These are phyloP conservation scores for Drosophila affinis DNA, from an alignment of 2,888 invertebrate genomes.

Conservation along the genomic window DNA sequence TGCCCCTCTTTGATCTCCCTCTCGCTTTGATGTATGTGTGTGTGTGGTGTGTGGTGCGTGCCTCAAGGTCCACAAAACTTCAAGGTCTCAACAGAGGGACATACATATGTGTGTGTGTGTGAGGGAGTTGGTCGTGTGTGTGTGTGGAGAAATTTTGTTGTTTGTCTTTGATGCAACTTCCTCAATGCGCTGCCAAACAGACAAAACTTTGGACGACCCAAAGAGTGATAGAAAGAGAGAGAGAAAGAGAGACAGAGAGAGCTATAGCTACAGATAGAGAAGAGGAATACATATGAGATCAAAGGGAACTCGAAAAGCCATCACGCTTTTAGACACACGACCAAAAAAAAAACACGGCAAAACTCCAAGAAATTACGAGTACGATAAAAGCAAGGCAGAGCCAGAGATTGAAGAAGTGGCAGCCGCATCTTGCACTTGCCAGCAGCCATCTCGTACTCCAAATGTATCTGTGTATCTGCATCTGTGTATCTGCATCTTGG, in stretches of 20 bases:
- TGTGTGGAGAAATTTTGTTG: conserved; percentile 43
- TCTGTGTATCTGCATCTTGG: conserved; percentile 33
- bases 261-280: conserved; percentile 42
- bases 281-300: conserved; percentile 52
- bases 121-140: conserved; percentile 13
- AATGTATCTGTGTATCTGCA: conserved; percentile 26
- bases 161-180: conserved; percentile 78
- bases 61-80: conserved; percentile 74
- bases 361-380: conserved; percentile 38
- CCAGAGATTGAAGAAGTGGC: conserved; percentile 31
- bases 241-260: background rate
- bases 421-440: conserved; percentile 45
- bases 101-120: conserved; percentile 22
- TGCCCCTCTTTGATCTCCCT: conserved; percentile 35
- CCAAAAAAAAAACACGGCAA: conserved; percentile 30
- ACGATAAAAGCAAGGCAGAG: conserved; percentile 28
- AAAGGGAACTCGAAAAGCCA: conserved; percentile 68
- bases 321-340: conserved; percentile 54
- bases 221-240: conserved; percentile 12
- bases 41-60: conserved; percentile 30
- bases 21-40: conserved; percentile 68
- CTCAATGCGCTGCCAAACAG: conserved; percentile 71
- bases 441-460: conserved; percentile 32
- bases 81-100: conserved; percentile 61
- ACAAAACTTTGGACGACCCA: conserved; percentile 58